phyloP scores from a whole-genome alignment of 2,888 invertebrate genomes.

The Drosophila putrida region DNA sequence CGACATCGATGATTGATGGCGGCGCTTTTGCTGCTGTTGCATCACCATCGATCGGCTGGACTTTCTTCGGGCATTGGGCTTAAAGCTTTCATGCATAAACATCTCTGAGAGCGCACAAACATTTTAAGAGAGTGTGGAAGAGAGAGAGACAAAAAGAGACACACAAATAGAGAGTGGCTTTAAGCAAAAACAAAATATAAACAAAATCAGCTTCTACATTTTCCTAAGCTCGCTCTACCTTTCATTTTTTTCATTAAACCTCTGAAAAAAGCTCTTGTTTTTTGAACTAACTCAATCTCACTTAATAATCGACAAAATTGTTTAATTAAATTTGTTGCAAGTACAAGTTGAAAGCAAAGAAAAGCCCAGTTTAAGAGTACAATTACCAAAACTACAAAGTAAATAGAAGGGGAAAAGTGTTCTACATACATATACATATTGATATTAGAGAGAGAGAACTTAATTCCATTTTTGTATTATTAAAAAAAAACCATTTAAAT shows the following conservation, averaged over 20 bases:
- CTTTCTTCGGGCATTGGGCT: constrained; percentile 43
- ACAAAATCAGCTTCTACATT: constrained; percentile 14
- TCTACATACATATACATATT: constrained; percentile 47
- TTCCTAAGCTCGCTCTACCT: not conserved
- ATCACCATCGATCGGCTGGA: constrained; percentile 50
- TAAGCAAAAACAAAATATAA: constrained; percentile 28
- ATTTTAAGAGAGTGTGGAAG: constrained; percentile 7
- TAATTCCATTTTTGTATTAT: constrained; percentile 39
- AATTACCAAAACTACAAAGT: constrained; percentile 61
- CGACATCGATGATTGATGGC: constrained; percentile 30
- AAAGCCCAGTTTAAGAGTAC: constrained; percentile 45
- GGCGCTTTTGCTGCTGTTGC: constrained; percentile 49
- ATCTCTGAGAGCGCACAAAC: constrained; percentile 23
- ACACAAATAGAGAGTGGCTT: constrained; percentile 48
- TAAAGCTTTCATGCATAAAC: constrained; percentile 33
- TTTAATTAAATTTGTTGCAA: constrained; percentile 24
- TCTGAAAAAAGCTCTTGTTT: constrained; percentile 56
- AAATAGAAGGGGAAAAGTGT: constrained; percentile 36
- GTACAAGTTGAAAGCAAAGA: constrained; percentile 61
- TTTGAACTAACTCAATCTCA: constrained; percentile 10
- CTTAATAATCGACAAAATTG: constrained; percentile 1
- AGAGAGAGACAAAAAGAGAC: constrained; percentile 41
- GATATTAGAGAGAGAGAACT: constrained; percentile 28
- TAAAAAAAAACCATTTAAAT: constrained; percentile 27
- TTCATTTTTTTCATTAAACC: not conserved